Conservation (phyloP, 2,797 vertebrate species). For the Aphelocoma californica region DNA sequence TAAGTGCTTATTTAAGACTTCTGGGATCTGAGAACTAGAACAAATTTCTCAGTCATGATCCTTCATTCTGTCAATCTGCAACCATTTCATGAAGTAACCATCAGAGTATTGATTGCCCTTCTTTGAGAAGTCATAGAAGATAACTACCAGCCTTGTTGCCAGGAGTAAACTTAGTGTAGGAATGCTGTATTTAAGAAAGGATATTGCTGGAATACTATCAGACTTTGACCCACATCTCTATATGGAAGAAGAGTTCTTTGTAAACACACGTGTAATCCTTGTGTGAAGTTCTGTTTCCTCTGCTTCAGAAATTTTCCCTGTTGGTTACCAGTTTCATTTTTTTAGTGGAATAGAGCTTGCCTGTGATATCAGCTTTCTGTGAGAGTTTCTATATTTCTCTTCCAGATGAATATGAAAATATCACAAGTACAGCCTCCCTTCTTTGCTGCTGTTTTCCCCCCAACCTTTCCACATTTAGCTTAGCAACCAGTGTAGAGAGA, state of each 20-base stretch:
- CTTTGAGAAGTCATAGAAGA: neutral
- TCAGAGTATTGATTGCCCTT: neutral
- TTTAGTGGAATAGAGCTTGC: neutral
- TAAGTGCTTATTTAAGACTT: neutral
- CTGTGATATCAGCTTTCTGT: neutral
- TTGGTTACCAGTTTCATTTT: neutral
- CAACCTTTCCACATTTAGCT: neutral
- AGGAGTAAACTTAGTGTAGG: neutral
- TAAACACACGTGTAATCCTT: neutral
- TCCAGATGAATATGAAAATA: neutral
- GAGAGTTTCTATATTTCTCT: neutral
- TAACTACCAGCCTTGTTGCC: neutral
- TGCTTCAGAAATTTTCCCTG: neutral
- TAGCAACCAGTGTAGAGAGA: neutral
- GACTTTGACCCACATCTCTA: neutral
- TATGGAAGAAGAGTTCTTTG: neutral
- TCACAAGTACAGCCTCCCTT: neutral
- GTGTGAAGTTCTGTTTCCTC: neutral
- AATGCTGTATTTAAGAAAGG: neutral
- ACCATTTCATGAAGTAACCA: neutral
- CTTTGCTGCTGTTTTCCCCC: neutral
- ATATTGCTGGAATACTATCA: neutral
- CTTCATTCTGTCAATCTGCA: neutral
- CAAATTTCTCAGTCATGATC: neutral
- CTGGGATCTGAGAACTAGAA: neutral